These are phyloP conservation scores for Zygogramma bicolorata DNA, from an alignment of 2,888 invertebrate genomes.

Conservation along the genomic window DNA sequence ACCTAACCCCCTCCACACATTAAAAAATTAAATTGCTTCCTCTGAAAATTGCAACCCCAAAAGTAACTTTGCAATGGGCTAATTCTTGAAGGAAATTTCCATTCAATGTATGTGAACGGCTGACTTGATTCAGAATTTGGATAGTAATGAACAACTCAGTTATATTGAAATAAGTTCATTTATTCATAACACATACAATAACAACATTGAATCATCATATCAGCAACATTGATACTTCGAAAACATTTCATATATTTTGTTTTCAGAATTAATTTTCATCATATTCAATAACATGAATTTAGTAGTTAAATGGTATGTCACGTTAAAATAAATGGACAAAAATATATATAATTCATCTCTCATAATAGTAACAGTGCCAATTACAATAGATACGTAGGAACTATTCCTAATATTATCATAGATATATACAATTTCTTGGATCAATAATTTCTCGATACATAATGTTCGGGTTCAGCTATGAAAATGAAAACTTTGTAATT, in stretches of 20 bases:
- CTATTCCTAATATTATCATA: neutral
- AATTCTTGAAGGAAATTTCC: too few relatives aligned
- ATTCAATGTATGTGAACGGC: too few relatives aligned
- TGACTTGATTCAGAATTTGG: too few relatives aligned
- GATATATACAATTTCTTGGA: neutral
- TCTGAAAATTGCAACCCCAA: too few relatives aligned
- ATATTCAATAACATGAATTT: neutral
- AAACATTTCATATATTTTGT: neutral
- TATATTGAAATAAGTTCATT: neutral
- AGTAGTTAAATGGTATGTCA: neutral
- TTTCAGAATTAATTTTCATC: neutral
- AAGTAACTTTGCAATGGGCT: too few relatives aligned
- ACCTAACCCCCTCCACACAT: too few relatives aligned
- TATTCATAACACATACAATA: neutral
- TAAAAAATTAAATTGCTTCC: too few relatives aligned
- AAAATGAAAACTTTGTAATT: neutral
- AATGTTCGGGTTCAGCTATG: neutral
- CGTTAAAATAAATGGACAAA: neutral
- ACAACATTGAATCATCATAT: neutral
- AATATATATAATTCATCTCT: neutral
- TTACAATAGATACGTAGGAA: slow-evolving; percentile 27
- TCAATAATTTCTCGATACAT: neutral
- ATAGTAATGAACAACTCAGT: neutral
- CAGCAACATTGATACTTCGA: neutral
- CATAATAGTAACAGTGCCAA: slow-evolving; percentile 27